Conservation (phyloP, 2,888 invertebrate genomes). For the Cheiracanthium punctorium region DNA sequence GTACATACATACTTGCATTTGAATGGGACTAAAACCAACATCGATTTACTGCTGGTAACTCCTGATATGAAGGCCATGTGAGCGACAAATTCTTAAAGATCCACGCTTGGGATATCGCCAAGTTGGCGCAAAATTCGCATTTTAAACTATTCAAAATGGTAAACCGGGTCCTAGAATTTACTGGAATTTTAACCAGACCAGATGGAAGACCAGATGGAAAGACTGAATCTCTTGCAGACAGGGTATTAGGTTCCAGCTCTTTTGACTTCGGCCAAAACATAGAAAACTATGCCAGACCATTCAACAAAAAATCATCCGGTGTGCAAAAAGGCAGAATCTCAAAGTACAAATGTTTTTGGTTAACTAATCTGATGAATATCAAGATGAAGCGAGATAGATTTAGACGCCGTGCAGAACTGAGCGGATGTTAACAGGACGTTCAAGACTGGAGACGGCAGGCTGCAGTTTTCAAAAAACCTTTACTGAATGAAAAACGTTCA, state of each 20-base stretch:
- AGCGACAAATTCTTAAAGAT: background rate
- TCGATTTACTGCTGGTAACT: background rate
- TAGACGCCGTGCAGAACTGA: background rate
- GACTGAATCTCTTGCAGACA: too few species aligned
- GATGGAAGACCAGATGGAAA: too few species aligned
- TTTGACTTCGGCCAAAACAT: too few species aligned
- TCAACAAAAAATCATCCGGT: too few species aligned
- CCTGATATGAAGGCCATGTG: slow-evolving; percentile 1
- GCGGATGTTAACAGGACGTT: background rate
- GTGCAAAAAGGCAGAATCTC: background rate
- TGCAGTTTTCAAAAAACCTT: background rate
- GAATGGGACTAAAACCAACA: background rate
- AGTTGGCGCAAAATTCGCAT: background rate
- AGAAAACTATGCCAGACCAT: too few species aligned
- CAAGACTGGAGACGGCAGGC: background rate
- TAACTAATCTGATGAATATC: background rate
- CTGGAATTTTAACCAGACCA: background rate
- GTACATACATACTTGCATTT: background rate
- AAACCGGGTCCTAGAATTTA: background rate
- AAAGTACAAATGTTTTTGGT: background rate
- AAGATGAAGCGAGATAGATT: background rate
- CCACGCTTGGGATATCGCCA: background rate
- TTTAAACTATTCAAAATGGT: background rate
- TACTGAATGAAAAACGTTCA: background rate
- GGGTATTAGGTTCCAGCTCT: too few species aligned